phyloP scores from a whole-genome alignment of 2,888 invertebrate genomes.

The Dynastes maya region DNA sequence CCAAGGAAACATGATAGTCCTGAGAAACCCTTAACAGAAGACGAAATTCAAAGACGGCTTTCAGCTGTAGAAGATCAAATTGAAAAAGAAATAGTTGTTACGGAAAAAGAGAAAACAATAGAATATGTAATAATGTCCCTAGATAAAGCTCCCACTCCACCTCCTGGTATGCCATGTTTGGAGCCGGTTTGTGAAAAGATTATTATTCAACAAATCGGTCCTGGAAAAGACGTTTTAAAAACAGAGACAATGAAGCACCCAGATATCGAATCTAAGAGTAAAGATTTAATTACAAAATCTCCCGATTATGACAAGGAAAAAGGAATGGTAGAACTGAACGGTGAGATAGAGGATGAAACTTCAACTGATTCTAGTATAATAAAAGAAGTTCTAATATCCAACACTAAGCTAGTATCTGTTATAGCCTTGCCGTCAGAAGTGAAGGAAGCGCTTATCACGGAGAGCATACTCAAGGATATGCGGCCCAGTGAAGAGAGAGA shows the following conservation, averaged over 20 bases:
- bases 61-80: slow-evolving; percentile 52
- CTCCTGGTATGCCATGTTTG: slow-evolving; percentile 54
- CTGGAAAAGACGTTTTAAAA: slow-evolving; percentile 15
- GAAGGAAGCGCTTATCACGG: slow-evolving; percentile 52
- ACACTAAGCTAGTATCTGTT: slow-evolving; percentile 63
- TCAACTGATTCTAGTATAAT: slow-evolving; percentile 56
- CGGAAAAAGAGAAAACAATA: slow-evolving; percentile 27
- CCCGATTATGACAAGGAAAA: background rate
- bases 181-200: slow-evolving; percentile 65
- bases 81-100: slow-evolving; percentile 34
- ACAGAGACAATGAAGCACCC: background rate
- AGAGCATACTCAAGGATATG: slow-evolving; percentile 50
- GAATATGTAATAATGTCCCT: slow-evolving; percentile 23
- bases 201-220: slow-evolving; percentile 55
- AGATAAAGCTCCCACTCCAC: slow-evolving; percentile 24
- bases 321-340: slow-evolving; percentile 23
- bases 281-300: background rate
- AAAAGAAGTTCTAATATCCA: slow-evolving; percentile 62
- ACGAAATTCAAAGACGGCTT: slow-evolving; percentile 48
- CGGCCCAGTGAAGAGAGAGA: slow-evolving; percentile 49
- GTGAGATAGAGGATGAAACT: slow-evolving; percentile 28
- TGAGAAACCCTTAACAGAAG: slow-evolving; percentile 41
- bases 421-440: slow-evolving; percentile 62
- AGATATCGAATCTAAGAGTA: background rate
- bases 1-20: slow-evolving; percentile 14